Conservation (phyloP, 2,888 invertebrate genomes). For the Ochropleura plecta region DNA sequence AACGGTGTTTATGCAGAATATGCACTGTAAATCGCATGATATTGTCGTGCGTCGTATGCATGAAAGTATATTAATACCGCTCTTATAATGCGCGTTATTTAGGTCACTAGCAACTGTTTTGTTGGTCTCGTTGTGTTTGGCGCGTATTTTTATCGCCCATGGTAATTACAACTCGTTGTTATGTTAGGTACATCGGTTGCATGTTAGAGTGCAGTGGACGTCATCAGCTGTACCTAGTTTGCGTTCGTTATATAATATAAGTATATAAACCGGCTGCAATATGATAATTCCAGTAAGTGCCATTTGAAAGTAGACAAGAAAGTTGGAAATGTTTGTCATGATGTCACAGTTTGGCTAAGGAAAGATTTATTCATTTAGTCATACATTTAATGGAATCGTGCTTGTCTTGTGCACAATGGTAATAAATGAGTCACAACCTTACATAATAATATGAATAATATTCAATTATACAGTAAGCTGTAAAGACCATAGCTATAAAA, state of each 20-base stretch:
- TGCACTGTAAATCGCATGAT: conserved; percentile 56
- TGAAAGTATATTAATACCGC: conserved; percentile 86
- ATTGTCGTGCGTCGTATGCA: conserved; percentile 73
- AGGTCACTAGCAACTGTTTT: conserved; percentile 84
- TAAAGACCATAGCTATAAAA: not conserved
- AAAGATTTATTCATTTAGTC: conserved; percentile 40
- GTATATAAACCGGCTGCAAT: conserved; percentile 9
- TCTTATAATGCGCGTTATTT: conserved; percentile 83
- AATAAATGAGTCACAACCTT: conserved; percentile 42
- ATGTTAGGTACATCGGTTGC: conserved; percentile 16
- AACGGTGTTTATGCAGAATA: conserved; percentile 30
- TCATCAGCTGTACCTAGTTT: conserved; percentile 36
- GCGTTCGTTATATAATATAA: conserved; percentile 35
- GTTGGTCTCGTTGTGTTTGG: conserved; percentile 72
- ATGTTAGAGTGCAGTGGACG: conserved; percentile 19
- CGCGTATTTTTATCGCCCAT: conserved; percentile 61
- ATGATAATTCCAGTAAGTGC: conserved; percentile 6
- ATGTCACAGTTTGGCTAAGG: conserved; percentile 34
- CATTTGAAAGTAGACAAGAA: conserved; percentile 27
- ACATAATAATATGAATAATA: not conserved
- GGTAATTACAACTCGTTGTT: conserved; percentile 31
- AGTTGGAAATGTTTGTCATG: conserved; percentile 18
- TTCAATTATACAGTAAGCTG: not conserved
- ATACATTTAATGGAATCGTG: conserved; percentile 21
- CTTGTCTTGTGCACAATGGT: conserved; percentile 43